Base-by-base conservation (phyloP, 2,113 vertebrate genomes). In the Ammospiza nelsoni region DNA sequence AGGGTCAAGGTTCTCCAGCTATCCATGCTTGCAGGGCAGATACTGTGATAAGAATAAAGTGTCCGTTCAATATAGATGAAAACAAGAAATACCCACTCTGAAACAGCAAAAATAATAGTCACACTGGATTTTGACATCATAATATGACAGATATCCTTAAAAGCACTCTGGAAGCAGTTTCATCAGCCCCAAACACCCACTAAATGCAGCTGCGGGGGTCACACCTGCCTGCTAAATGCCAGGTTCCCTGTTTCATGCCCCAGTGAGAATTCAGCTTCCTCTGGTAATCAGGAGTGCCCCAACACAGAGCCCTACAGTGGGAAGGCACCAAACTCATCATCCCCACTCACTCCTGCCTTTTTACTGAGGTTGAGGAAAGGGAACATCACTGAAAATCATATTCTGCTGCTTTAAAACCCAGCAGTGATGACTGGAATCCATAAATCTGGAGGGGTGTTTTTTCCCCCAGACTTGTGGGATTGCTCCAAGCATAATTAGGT, bases 401-500 rank as follows among this genome's bases (percentile, higher is more conserved):
- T 51, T 87, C 81, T 84, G 31, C 44, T 59, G 37, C 66, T 95
- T 91, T 91, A 91, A 95, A 96, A 74, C 35, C 54, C 75, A 87
- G 61, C 62, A 73, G 62, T 24, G 41, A 88, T 49, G 81, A 73
- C 39, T 92, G 63, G 78, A 96, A 97, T 94, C 48, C 55, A 67
- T 80, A 94, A 97, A 88, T 86, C 61, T 48, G 59, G 41, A 84
- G 10, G 5, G 0, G 8, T 9, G 6, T 2, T 11, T 11, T 63
- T 57, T 33, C 5, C 35, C 49, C 52, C 46, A 93, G 71, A 83
- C 95, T 84, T 87, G 66, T 61, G 94, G 92, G 97, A 96, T 51
- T 94, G 90, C 92, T 97, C 84, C 71, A 78, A 94, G 88, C 66
- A 91, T 97, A 97, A 97, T 97, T 92, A 95, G 95, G 84, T 97